A percentile compares a stretch with the other conserved stretches of the same genome.
These are phyloP conservation scores for Limulus polyphemus DNA, from an alignment of 2,888 invertebrate species.

Conservation along the genomic window DNA sequence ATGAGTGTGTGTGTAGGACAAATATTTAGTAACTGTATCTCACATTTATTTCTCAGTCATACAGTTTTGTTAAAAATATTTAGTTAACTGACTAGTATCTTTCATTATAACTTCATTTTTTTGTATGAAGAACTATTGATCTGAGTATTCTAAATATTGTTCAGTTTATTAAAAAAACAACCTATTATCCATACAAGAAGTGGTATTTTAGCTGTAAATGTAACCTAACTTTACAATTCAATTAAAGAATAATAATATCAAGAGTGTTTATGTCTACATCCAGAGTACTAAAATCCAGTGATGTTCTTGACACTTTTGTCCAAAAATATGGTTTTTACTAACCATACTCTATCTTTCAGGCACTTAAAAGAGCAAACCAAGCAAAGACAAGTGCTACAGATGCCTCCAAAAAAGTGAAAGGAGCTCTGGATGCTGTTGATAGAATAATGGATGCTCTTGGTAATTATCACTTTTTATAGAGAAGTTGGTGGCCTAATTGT, in stretches of 20 bases:
- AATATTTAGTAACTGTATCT: too few species aligned
- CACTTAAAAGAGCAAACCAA: constrained; percentile 59
- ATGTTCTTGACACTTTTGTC: constrained; percentile 2
- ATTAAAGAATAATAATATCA: neutral
- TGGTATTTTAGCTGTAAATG: too few species aligned
- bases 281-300: neutral
- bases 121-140: too few species aligned
- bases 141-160: too few species aligned
- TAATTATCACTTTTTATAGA: constrained; percentile 47
- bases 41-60: too few species aligned
- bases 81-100: too few species aligned
- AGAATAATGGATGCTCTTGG: constrained; percentile 62
- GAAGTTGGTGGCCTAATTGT: neutral
- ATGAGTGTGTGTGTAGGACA: too few species aligned
- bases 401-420: constrained; percentile 65
- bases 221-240: neutral
- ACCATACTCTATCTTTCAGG: constrained; percentile 40
- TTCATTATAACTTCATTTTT: too few species aligned
- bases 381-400: constrained; percentile 70
- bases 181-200: too few species aligned
- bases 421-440: constrained; percentile 62
- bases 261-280: neutral
- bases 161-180: too few species aligned
- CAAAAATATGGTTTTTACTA: neutral
- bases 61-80: too few species aligned